Percentiles rank a stretch among this genome's conserved stretches.
Evolutionary conservation across 2,888 invertebrate genomes (phyloP).

Genomic region (Mylabris sibirica): DNA sequence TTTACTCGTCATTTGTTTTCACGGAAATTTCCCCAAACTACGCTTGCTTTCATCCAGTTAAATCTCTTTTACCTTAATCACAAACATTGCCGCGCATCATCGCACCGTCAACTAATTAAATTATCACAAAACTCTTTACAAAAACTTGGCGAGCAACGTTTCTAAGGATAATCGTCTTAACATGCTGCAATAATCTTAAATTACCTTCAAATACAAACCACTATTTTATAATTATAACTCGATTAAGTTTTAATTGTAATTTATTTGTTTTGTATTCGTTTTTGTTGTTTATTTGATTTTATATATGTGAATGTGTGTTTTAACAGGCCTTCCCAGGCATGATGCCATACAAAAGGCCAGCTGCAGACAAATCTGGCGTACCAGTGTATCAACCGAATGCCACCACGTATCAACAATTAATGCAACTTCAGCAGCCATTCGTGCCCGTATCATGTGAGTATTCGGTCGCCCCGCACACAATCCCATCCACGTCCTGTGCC

Average conservation of each 20-base stretch:
- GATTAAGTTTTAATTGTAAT: neutral
- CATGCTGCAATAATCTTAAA: constrained; percentile 6
- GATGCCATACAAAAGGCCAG: constrained; percentile 95
- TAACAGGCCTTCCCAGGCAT: constrained; percentile 91
- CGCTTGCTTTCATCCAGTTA: neutral
- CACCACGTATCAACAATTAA: constrained; percentile 92
- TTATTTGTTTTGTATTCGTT: neutral
- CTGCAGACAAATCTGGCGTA: constrained; percentile 95
- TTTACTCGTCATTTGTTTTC: constrained; percentile 2
- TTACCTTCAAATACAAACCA: neutral
- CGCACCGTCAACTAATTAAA: constrained; percentile 9
- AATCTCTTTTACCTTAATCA: constrained; percentile 9
- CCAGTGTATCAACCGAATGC: constrained; percentile 94
- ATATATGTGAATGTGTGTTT: constrained; percentile 18
- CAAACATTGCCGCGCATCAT: constrained; percentile 6
- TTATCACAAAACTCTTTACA: constrained; percentile 7
- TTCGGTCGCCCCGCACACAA: constrained; percentile 75
- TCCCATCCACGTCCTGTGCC: constrained; percentile 51
- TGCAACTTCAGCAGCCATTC: constrained; percentile 94
- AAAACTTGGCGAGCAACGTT: constrained; percentile 1
- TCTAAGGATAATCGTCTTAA: constrained; percentile 1
- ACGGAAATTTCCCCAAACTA: constrained; percentile 1
- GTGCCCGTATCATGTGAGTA: constrained; percentile 99
- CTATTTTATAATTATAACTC: neutral
- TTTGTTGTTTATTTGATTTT: neutral